Base-by-base conservation (phyloP, 2,797 vertebrate genomes). In the Periparus ater region DNA sequence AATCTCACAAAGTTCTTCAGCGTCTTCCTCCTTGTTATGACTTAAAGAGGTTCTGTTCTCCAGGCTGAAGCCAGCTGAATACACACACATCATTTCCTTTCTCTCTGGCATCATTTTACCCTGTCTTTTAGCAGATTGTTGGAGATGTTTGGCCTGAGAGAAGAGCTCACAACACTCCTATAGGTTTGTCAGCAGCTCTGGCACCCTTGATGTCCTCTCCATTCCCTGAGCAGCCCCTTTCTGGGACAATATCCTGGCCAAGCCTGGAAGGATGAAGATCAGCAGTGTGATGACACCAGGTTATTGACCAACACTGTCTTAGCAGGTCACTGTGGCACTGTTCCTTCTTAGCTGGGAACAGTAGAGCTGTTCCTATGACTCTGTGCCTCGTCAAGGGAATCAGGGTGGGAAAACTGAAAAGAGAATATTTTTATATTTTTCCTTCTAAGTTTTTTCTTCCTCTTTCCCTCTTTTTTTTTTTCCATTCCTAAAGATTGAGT, bases 401-500 rank as follows among this genome's bases (percentile, higher is more conserved):
- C 18, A 9, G 91, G 77, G 61, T 91, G 58, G 55, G 71, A 62
- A 95, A 95, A 95, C 75, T 27, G 54, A 79, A 47, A 67, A 78
- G 51, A 79, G 88, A 81, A 32, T 90, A 80, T 93, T 95, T 91
- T 94, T 96, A 54, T 89, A 61, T 75, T 95, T 93, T 95, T 78
- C 80, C 67, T 87, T 57, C 38, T 63, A 78, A 48, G 44, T 81
- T 76, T 92, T 78, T 40, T 88, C 82, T 65, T 94, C 34, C 75
- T 84, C 95, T 95, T 95, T 94, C 74, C 74, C 87, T 79, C 90
- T 85, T 96, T 94, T 94, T 95, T 81, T 82, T 85, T 92, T 80
- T 44, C 25, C 91, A 85, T 98, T 97, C 97, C 96, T 96, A 77
- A 96, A 98, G 97, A 95, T 97, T 98, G 96, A 96, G 97, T 97